Evolutionary conservation across 2,888 invertebrate genomes (phyloP).

Genomic region (Lepidocyrtoides sp.): DNA sequence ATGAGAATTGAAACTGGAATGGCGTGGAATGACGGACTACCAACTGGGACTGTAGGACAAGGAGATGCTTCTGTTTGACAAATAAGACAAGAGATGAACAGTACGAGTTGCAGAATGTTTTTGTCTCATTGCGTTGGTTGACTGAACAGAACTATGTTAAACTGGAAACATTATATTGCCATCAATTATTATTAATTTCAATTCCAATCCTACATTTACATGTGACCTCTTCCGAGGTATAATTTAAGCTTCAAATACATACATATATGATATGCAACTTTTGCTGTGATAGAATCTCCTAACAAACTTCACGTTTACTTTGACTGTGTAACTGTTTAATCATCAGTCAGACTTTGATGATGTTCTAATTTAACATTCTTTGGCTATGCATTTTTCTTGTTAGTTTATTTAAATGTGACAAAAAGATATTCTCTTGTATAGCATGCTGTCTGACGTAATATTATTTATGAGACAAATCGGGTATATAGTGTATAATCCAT

Average conservation of each 20-base stretch:
- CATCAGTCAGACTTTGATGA: not conserved
- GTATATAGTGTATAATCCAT: not conserved
- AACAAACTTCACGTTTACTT: not conserved
- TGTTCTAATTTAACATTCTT: not conserved
- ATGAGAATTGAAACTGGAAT: slow-evolving; percentile 83
- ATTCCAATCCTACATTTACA: not conserved
- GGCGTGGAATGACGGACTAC: slow-evolving; percentile 66
- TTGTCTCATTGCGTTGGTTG: too few relatives aligned
- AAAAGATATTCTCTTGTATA: not conserved
- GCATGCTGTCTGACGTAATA: too few relatives aligned
- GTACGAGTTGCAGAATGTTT: not conserved
- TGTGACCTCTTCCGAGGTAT: not conserved
- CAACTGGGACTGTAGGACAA: not conserved
- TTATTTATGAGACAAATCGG: too few relatives aligned
- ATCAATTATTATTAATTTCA: not conserved
- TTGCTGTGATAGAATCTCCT: slow-evolving; percentile 37
- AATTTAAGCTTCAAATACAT: not conserved
- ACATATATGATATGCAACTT: not conserved
- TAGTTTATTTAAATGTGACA: slow-evolving; percentile 21
- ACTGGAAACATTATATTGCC: not conserved
- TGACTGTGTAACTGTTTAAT: too few relatives aligned
- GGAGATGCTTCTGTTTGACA: slow-evolving; percentile 47
- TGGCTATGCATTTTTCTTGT: slow-evolving; percentile 15
- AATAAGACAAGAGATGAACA: not conserved
- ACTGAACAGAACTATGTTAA: not conserved